phyloP scores from a whole-genome alignment of 1,140 invertebrate genomes.

The Drosophila burlai region DNA sequence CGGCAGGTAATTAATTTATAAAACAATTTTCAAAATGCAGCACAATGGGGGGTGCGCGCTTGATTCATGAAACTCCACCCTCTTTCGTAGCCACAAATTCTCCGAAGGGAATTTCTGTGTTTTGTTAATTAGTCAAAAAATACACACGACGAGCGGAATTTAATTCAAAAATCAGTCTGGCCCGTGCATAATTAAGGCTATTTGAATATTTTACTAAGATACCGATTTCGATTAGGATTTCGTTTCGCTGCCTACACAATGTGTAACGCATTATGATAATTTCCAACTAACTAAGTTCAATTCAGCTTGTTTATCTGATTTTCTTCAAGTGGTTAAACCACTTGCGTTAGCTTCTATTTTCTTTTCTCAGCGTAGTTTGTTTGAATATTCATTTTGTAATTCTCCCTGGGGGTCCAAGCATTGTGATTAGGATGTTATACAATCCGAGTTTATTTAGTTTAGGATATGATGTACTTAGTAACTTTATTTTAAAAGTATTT shows the following conservation, averaged over 20 bases:
- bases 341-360: slow-evolving; percentile 15
- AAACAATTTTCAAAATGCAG: slow-evolving; percentile 20
- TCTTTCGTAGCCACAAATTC: neutral
- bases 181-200: slow-evolving; percentile 11
- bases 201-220: slow-evolving; percentile 9
- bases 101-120: slow-evolving; percentile 4
- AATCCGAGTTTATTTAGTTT: slow-evolving; percentile 36
- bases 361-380: neutral
- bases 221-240: slow-evolving; percentile 15
- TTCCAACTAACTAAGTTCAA: slow-evolving; percentile 32
- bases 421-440: slow-evolving; percentile 28
- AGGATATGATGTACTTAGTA: neutral
- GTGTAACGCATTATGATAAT: slow-evolving; percentile 49
- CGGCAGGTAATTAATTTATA: slow-evolving; percentile 22
- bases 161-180: slow-evolving; percentile 1
- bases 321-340: slow-evolving; percentile 57
- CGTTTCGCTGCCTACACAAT: slow-evolving; percentile 63
- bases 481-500: neutral
- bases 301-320: slow-evolving; percentile 67
- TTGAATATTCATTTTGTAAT: slow-evolving; percentile 61
- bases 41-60: neutral
- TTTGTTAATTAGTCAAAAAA: slow-evolving; percentile 21
- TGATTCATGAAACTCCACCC: neutral
- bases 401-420: slow-evolving; percentile 23
- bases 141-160: slow-evolving; percentile 17